Evolutionary conservation across 1,140 invertebrate genomes (phyloP), one percentile per base, ranked within the genome.

Genomic region (Heterodera carotae): DNA sequence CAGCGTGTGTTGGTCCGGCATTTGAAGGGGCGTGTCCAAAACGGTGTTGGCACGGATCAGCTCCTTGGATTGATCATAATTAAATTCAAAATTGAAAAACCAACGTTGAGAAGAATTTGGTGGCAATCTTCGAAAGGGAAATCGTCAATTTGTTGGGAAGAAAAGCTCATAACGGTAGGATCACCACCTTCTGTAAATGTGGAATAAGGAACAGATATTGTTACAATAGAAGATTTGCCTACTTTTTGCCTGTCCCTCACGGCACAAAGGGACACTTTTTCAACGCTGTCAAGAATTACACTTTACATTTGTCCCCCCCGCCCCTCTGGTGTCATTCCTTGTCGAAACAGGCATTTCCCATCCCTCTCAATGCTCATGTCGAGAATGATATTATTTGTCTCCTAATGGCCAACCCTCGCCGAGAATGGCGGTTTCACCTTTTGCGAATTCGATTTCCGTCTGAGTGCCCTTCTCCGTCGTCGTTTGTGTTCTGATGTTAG

Each of bases 21-120:
- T 22, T 6, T 22, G 62, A 34, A 66, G 62, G 12, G 62, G 62
- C 62, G 62, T 27, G 8, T 66, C 62, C 62, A 66, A 31, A 34
- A 66, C 62, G 33, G 1, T 27, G 62, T 66, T 66, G 62, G 62
- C 62, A 31, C 62, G 29, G 29, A 66, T 15, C 62, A 66, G 29
- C 22, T 66, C 62, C 62, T 66, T 56, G 12, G 48, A 22, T 22
- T 43, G 39, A 43, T 43, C 39, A 56, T 22, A 22, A 56, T 56
- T 18, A 56, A 22, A 56, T 18, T 18, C 15, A 56, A 56, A 56
- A 56, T 18, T 2, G 5, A 56, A 56, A 22, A 56, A 22, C 48
- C 15, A 56, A 56, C 48, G 22, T 56, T 22, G 12, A 56, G 48
- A 56, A 56, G 48, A 22, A 22, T 15, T 56, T 56, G 48, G 15